Evolutionary conservation across 2,113 vertebrate genomes (phyloP).

Genomic region (Gobiocypris rarus): DNA sequence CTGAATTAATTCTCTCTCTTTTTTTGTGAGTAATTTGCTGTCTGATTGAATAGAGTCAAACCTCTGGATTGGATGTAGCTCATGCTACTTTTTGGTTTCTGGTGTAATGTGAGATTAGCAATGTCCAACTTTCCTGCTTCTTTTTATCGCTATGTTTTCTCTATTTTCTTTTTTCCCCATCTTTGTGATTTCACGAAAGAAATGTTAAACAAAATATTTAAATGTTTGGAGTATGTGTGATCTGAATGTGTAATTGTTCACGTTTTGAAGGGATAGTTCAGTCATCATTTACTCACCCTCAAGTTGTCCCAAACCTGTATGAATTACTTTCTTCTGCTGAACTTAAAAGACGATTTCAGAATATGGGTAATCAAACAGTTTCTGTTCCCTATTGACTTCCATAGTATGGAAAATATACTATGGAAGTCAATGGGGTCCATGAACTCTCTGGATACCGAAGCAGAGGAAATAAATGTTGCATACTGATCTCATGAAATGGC

Average conservation of each 20-base stretch:
- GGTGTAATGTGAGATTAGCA: slow-evolving; percentile 49
- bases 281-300: too few species aligned
- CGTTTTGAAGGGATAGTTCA: not conserved
- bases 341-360: too few species aligned
- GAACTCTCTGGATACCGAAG: too few species aligned
- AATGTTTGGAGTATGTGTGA: not conserved
- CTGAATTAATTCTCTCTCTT: slow-evolving; percentile 65
- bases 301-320: too few species aligned
- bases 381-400: too few species aligned
- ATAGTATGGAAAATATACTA: too few species aligned
- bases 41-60: slow-evolving; percentile 65
- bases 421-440: too few species aligned
- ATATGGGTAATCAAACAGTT: too few species aligned
- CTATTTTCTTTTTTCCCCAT: not conserved
- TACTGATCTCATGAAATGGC: too few species aligned
- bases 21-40: slow-evolving; percentile 63
- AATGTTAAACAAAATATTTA: not conserved
- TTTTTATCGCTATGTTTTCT: not conserved
- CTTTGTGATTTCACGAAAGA: not conserved
- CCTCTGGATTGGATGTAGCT: slow-evolving; percentile 54
- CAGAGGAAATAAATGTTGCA: too few species aligned
- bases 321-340: too few species aligned
- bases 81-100: slow-evolving; percentile 29
- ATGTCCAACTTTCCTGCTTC: slow-evolving; percentile 30
- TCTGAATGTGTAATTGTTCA: not conserved